phyloP scores from a whole-genome alignment of 2,797 vertebrate genomes.

The Novumbra hubbsi region DNA sequence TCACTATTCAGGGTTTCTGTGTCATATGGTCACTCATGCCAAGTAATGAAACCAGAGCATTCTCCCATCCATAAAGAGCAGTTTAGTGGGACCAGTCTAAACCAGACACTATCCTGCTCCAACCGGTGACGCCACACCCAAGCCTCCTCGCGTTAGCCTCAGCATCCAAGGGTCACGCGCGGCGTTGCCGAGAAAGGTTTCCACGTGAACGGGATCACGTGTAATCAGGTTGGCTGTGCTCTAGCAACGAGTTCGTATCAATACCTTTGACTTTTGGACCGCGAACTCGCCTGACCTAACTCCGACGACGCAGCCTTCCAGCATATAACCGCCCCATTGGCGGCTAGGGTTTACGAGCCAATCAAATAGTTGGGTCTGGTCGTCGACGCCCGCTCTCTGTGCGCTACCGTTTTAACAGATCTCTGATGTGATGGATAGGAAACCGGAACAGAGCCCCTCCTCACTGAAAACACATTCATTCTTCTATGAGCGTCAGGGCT shows the following conservation, averaged over 20 bases:
- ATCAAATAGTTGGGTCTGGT: constrained; percentile 24
- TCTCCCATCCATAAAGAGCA: background rate
- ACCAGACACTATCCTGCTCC: background rate
- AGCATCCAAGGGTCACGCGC: constrained; percentile 33
- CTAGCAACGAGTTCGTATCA: constrained; percentile 2
- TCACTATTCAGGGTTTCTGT: constrained; percentile 72
- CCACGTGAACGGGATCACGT: background rate
- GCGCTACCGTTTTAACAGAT: constrained; percentile 15
- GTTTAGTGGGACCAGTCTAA: constrained; percentile 14
- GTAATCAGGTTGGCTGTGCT: too few species aligned
- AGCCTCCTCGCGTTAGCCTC: background rate
- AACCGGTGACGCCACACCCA: background rate
- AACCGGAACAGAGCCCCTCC: background rate
- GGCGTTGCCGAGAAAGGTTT: background rate
- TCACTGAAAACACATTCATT: background rate
- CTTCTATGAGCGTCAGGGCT: constrained; percentile 38
- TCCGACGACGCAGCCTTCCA: constrained; percentile 19
- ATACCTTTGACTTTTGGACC: constrained; percentile 63
- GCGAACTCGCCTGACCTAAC: constrained; percentile 18
- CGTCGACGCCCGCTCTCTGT: constrained; percentile 29
- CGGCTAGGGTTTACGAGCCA: background rate
- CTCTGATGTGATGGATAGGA: background rate
- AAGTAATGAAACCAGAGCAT: background rate
- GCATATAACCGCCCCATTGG: constrained; percentile 25
- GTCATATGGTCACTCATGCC: constrained; percentile 18